Evolutionary conservation across 2,113 vertebrate genomes (phyloP).

Genomic region (Vulpes ferrilata): DNA sequence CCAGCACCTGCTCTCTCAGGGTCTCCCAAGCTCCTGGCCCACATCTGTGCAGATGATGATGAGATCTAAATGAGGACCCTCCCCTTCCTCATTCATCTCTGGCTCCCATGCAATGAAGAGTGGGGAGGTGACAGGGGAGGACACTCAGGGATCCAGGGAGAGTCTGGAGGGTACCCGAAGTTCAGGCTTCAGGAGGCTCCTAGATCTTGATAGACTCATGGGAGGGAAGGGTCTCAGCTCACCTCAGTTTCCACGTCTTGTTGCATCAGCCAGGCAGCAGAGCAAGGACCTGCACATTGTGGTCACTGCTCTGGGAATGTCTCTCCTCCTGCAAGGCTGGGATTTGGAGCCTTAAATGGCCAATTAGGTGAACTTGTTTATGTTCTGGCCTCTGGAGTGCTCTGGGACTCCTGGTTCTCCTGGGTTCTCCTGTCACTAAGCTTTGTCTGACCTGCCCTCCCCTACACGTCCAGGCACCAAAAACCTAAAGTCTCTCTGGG

Average conservation of each 20-base stretch:
- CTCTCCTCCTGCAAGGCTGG: not conserved
- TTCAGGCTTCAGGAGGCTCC: not conserved
- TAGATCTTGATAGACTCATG: not conserved
- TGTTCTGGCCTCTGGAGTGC: too few relatives aligned
- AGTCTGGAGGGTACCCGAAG: rapidly evolving
- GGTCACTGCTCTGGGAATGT: not conserved
- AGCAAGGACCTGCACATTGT: rapidly evolving
- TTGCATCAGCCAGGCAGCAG: rapidly evolving
- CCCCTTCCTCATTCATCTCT: not conserved
- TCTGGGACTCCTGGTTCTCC: not conserved
- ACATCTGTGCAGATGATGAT: not conserved
- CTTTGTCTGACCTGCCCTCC: not conserved
- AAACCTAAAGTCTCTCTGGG: not conserved
- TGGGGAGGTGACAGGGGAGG: rapidly evolving
- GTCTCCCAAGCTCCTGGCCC: not conserved
- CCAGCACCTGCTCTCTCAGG: too few relatives aligned
- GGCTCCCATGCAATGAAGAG: not conserved
- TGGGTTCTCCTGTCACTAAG: not conserved
- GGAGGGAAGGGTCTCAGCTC: not conserved
- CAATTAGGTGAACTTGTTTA: not conserved
- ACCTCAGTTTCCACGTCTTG: not conserved
- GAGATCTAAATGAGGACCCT: rapidly evolving
- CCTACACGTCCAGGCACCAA: not conserved
- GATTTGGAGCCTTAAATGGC: not conserved
- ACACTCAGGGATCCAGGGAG: too few relatives aligned